These are phyloP conservation scores for Leptosomus discolor DNA, from an alignment of 2,113 vertebrate genomes.

Conservation along the genomic window DNA sequence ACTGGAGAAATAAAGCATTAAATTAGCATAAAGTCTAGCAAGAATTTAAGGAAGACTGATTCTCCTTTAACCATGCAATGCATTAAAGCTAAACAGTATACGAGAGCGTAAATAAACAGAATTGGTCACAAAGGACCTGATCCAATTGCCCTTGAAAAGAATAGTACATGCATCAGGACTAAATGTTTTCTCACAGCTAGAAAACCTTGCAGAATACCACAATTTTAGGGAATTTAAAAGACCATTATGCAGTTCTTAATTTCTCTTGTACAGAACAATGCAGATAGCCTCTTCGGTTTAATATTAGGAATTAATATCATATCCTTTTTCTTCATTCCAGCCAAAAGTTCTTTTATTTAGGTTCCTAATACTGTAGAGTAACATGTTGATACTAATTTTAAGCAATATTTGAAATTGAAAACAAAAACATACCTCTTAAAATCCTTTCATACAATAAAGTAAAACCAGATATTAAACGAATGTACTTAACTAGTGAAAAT, in stretches of 20 bases:
- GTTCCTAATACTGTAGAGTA: not conserved
- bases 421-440: not conserved
- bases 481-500: not conserved
- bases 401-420: conserved; percentile 5
- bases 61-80: not conserved
- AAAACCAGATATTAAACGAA: not conserved
- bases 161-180: not conserved
- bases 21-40: not conserved
- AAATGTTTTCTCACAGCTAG: not conserved
- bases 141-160: not conserved
- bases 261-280: not conserved
- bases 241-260: not conserved
- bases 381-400: not conserved
- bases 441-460: not conserved
- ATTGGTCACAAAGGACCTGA: not conserved
- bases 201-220: not conserved
- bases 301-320: not conserved
- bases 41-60: not conserved
- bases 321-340: not conserved
- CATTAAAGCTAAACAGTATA: not conserved
- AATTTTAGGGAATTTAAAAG: not conserved
- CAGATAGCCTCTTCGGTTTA: not conserved
- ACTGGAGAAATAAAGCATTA: conserved; percentile 7
- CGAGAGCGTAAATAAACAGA: not conserved
- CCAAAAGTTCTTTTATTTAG: not conserved